Evolutionary conservation across 2,113 vertebrate genomes (phyloP), one percentile per base, ranked within the genome.

Genomic region (Pelecanus crispus): DNA sequence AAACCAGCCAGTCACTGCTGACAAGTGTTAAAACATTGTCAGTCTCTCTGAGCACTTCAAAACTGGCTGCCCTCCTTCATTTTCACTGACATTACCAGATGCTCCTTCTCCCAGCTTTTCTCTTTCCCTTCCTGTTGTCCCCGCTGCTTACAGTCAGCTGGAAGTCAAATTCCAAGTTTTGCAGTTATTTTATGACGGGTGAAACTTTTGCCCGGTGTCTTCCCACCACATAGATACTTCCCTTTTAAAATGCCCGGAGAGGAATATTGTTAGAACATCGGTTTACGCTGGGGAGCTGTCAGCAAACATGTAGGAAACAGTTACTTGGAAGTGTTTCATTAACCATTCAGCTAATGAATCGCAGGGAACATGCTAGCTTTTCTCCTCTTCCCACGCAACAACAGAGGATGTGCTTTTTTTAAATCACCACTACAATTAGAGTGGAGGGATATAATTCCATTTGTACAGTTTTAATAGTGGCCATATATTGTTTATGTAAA

Each of bases 281-380:
- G 31, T 91, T 87, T 87, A 29, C 32, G 14, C 67, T 36, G 86
- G 72, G 86, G 68, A 93, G 22, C 77, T 94, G 65, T 63, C 89
- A 87, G 56, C 56, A 62, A 36, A 61, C 1, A 4, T 25, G 66
- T 40, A 80, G 86, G 79, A 73, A 94, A 73, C 32, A 68, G 77
- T 70, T 67, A 20, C 63, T 94, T 74, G 89, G 86, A 94, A 91
- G 29, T 16, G 56, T 91, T 92, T 92, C 63, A 49, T 92, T 85
- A 84, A 25, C 77, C 68, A 44, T 78, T 70, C 91, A 89, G 86
- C 63, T 84, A 70, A 84, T 71, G 92, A 92, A 92, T 91, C 94
- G 89, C 45, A 70, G 47, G 73, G 49, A 88, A 81, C 61, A 63
- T 1, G 4, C 45, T n/a, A 38, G 50, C 44, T 91, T 86, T 84